Base-by-base conservation (phyloP, 1,140 invertebrate genomes). In the Drosophila kikkawai region DNA sequence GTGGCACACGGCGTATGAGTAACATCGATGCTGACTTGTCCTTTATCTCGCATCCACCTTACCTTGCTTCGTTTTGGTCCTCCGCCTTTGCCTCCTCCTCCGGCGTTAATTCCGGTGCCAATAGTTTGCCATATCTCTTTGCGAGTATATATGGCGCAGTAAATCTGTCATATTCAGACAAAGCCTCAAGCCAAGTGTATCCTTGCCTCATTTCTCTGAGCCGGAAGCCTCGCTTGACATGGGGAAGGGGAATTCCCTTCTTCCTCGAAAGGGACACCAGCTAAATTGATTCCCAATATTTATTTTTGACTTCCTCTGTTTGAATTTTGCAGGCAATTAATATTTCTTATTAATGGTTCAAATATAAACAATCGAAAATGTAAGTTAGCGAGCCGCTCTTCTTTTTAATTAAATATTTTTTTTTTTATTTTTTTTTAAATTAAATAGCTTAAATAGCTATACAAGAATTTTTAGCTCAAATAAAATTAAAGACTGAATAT, bases 141-240 rank as follows among this genome's bases (percentile, higher is more conserved):
- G 80, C 82, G 77, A 73, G 76, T 79, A 91, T 82, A 92, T 85
- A 76, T 92, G 82, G 60, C 75, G 80, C 79, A 91, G 66, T 84
- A 92, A 77, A 73, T 90, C 85, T 74, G 70, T 79, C 87, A 91
- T 82, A 80, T 87, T 70, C 59, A 76, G 69, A 80, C 78, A 84
- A 79, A 91, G 76, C 71, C 64, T 70, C 50, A 79, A 75, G 53
- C 80, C 78, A 59, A 71, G 44, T 53, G 69, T 26, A 11, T 19
- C 26, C 37, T 32, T 26, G 11, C n/a, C 26, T 32, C 37, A 26
- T 7, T 39, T 7, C 48, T 44, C n/a, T 26, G 4, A 19, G 12
- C 29, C 69, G 51, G 37, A 57, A 58, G 53, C 32, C 15, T 32
- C 19, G 34, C 4, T 42, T 37, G 12, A 32, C n/a, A 37, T 17